Evolutionary conservation across 2,113 vertebrate species (phyloP), one percentile per base, ranked within the genome.

Genomic region (Chauna torquata): DNA sequence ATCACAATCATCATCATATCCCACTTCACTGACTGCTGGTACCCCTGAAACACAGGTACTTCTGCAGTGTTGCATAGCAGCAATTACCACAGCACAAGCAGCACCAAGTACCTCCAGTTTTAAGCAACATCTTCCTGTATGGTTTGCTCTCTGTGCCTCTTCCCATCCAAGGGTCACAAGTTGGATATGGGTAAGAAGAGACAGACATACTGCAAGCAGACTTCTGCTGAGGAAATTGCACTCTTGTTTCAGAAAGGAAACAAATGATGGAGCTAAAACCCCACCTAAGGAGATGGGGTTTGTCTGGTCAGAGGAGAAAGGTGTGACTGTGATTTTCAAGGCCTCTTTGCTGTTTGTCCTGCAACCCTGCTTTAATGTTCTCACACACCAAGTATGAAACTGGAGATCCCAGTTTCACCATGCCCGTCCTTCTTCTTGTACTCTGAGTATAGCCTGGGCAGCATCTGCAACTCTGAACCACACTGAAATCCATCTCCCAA

Each of bases 401-500:
- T 82, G 52, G 27, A 89, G 64, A 88, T 79, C 30, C 59, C 7
- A 1, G 12, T 34, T 82, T 87, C 70, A 59, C 25, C 16, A 49
- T 55, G 92, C 42, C 40, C 65, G 76, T 74, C 47, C 64, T 80
- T 87, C 71, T 65, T 89, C n/a, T 82, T 62, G 42, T 55, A 79
- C n/a, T 66, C 76, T 75, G 18, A 59, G 6, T 79, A 82, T 28
- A 82, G n/a, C 18, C 45, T 11, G 3, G 15, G 16, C 25, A 91
- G 19, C 25, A 69, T 59, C 30, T 77, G n/a, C 52, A 82, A 25
- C 36, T 68, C 69, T 62, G 50, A 94, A 69, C 23, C n/a, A 57
- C 40, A 36, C 25, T 91, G 38, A 40, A 77, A 64, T 87, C 71
- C 38, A 12, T 82, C 90, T 95, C 90, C 76, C 94, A 94, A 89